Evolutionary conservation across 1,140 invertebrate species (phyloP).

Genomic region (Lycorma delicatula): DNA sequence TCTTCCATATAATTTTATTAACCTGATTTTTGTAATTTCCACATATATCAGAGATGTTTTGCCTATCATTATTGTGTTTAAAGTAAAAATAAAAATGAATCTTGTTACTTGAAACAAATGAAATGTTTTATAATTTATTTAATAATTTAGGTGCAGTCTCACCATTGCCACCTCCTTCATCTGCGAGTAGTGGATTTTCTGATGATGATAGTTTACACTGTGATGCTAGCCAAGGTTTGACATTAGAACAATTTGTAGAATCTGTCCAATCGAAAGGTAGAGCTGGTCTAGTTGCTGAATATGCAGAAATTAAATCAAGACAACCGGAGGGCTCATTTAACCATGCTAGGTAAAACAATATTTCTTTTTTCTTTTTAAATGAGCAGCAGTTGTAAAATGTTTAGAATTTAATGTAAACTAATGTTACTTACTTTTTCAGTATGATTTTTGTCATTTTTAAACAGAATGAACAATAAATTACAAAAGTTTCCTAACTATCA

Average conservation of each 20-base stretch:
- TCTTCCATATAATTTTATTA: no score
- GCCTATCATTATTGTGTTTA: no score
- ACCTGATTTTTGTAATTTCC: no score
- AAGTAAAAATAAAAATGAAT: no score
- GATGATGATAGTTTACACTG: conserved; percentile 78
- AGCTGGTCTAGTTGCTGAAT: conserved; percentile 72
- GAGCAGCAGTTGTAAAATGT: background rate
- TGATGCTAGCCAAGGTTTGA: conserved; percentile 50
- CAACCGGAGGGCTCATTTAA: conserved; percentile 77
- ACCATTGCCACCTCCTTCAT: conserved; percentile 59
- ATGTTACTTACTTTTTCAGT: no score
- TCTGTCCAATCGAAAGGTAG: conserved; percentile 63
- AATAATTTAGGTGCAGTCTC: conserved; percentile 37
- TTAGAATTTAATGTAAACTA: no score
- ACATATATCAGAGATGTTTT: no score
- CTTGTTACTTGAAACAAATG: no score
- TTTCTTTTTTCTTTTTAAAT: conserved; percentile 5
- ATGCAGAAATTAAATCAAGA: conserved; percentile 72
- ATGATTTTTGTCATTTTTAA: no score
- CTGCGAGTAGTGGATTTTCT: conserved; percentile 74
- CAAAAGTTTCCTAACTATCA: no score
- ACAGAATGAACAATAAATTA: no score
- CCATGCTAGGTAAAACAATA: conserved; percentile 53
- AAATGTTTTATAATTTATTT: no score
- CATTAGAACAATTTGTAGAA: conserved; percentile 67